A percentile compares a stretch with the other conserved stretches of the same genome.
phyloP scores from a whole-genome alignment of 2,888 invertebrate genomes.

The Teinopalpus imperialis region DNA sequence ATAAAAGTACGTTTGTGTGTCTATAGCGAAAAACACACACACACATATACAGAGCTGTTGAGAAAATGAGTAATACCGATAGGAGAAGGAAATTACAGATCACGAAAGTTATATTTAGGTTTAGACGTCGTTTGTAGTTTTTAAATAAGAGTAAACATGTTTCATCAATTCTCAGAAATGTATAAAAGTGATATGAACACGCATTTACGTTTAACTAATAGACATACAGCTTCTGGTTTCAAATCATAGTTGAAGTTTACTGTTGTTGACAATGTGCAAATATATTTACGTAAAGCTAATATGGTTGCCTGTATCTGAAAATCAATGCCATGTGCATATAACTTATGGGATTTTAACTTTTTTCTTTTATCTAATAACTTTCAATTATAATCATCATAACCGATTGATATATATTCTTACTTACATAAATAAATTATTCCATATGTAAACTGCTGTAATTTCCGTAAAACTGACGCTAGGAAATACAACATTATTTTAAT shows the following conservation, averaged over 20 bases:
- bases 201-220: background rate
- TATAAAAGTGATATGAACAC: background rate
- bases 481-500: too few relatives aligned
- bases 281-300: background rate
- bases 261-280: background rate
- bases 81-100: background rate
- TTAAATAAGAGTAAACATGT: too few relatives aligned
- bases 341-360: background rate
- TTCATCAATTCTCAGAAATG: conserved; percentile 2
- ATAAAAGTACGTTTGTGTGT: background rate
- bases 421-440: too few relatives aligned
- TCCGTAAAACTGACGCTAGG: too few relatives aligned
- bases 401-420: too few relatives aligned
- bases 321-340: conserved; percentile 1
- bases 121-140: too few relatives aligned
- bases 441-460: too few relatives aligned
- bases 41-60: background rate
- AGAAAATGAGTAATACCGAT: conserved; percentile 18
- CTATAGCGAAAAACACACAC: conserved; percentile 10
- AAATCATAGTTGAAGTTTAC: background rate
- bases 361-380: too few relatives aligned
- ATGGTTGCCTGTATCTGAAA: background rate
- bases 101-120: background rate
- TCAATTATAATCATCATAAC: too few relatives aligned
- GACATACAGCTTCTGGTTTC: background rate